A percentile compares a stretch with the other conserved stretches of the same genome.
Evolutionary conservation across 2,113 vertebrate genomes (phyloP).

Genomic region (Scortum barcoo): DNA sequence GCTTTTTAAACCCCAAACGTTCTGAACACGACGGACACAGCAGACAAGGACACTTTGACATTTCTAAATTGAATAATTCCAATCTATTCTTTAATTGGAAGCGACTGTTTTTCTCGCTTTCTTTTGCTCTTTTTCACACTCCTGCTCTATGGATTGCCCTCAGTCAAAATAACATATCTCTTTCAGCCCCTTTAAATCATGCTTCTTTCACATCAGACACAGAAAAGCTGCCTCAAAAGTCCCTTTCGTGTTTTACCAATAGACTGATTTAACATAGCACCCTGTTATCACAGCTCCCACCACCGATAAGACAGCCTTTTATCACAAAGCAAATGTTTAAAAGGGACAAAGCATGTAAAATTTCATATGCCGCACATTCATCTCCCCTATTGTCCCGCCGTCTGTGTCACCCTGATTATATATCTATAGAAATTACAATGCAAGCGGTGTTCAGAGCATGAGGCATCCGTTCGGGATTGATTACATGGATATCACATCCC

Average conservation of each 20-base stretch:
- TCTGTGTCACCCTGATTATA: constrained; percentile 55
- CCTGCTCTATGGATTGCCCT: background rate
- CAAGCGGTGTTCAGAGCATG: constrained; percentile 37
- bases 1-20: constrained; percentile 4
- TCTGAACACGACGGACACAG: background rate
- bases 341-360: constrained; percentile 49
- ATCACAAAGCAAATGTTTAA: constrained; percentile 58
- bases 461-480: constrained; percentile 64
- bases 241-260: constrained; percentile 55
- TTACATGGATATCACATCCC: constrained; percentile 74
- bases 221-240: constrained; percentile 35
- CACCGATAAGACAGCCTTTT: constrained; percentile 54
- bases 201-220: constrained; percentile 2
- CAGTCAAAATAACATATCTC: constrained; percentile 18
- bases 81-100: background rate
- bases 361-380: constrained; percentile 46
- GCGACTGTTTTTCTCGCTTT: background rate
- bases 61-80: background rate
- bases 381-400: constrained; percentile 38
- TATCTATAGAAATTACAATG: constrained; percentile 68
- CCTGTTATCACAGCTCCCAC: constrained; percentile 46
- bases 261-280: constrained; percentile 41
- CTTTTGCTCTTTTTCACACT: background rate
- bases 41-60: constrained; percentile 17
- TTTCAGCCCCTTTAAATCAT: constrained; percentile 10